Conservation (phyloP, 2,888 invertebrate species). For the Mongoloraphidia duomilia region DNA sequence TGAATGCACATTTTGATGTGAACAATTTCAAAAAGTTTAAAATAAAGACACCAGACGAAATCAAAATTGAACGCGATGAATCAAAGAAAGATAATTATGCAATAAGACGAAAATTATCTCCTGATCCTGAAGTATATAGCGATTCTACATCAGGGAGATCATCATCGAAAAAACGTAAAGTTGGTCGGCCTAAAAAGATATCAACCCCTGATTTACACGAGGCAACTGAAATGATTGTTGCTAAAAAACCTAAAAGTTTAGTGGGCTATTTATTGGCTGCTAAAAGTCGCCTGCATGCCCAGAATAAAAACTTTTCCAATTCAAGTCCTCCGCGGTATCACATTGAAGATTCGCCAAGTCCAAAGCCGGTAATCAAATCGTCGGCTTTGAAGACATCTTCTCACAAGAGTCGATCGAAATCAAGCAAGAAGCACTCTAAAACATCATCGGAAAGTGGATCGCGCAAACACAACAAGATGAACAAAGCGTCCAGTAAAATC, state of each 20-base stretch:
- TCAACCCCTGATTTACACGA: slow-evolving; percentile 38
- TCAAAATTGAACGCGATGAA: slow-evolving; percentile 14
- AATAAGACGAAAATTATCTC: slow-evolving; percentile 9
- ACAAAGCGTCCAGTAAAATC: slow-evolving; percentile 38
- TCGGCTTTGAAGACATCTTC: too few relatives aligned
- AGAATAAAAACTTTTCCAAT: slow-evolving; percentile 32
- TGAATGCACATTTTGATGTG: slow-evolving; percentile 20
- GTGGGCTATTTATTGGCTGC: slow-evolving; percentile 50
- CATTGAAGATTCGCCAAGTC: slow-evolving; percentile 22
- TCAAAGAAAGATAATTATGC: slow-evolving; percentile 10
- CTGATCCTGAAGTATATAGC: slow-evolving; percentile 16
- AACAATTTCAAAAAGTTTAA: slow-evolving; percentile 4
- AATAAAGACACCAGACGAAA: slow-evolving; percentile 3
- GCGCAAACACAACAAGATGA: slow-evolving; percentile 8
- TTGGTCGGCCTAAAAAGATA: slow-evolving; percentile 64
- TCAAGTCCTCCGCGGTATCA: slow-evolving; percentile 36
- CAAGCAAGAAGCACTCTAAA: slow-evolving; percentile 18
- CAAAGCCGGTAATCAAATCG: slow-evolving; percentile 18
- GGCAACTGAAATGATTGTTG: slow-evolving; percentile 66
- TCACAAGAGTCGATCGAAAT: slow-evolving; percentile 19
- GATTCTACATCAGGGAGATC: slow-evolving; percentile 21
- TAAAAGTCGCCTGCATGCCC: slow-evolving; percentile 43
- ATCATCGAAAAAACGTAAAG: slow-evolving; percentile 65
- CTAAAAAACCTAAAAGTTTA: slow-evolving; percentile 60
- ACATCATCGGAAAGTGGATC: background rate